Base-by-base conservation (phyloP, 2,113 vertebrate species). In the Porphyrio hochstetteri region DNA sequence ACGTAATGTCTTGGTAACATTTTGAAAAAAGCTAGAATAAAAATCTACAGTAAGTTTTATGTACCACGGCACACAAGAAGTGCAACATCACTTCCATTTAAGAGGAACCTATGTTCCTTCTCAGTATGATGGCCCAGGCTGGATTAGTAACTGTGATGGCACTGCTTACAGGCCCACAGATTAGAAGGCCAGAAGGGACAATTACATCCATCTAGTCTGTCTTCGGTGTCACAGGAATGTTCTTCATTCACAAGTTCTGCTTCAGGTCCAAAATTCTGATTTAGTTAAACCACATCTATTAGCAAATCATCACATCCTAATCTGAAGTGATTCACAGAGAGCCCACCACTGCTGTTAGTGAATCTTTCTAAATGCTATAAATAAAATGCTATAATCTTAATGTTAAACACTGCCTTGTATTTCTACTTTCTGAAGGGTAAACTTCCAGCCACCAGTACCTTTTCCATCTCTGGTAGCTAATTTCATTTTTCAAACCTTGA, bases 401-500 rank as follows among this genome's bases (percentile, higher is more conserved):
- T 61, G 42, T 50, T 74, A 69, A 82, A 92, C 83, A 75, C 46
- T 36, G 31, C 7, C 3, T 52, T 63, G 83, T 33, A 77, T 31
- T 59, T 75, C 64, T 64, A 28, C 57, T 88, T 69, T 88, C 35
- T 46, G 31, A 92, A 59, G 17, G 31, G 46, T 80, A 80, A 92
- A 86, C 76, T 88, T 90, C 57, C 69, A 95, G 82, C 68, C 93
- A 93, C 76, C 56, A 60, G 38, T 10, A 48, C 56, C 82, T 94
- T 67, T 87, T 76, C 11, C 68, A 88, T 80, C 72, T 81, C 40
- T 61, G 36, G 65, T 77, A 68, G 48, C 35, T 88, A 52, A 85
- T 86, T 86, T 82, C 25, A 77, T 87, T 92, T 95, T 90, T 67
- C 35, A 81, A 38, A 55, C 42, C 55, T 90, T 90, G 80, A 93